Evolutionary conservation across 2,797 vertebrate genomes (phyloP).

Genomic region (Sebastes jordani): DNA sequence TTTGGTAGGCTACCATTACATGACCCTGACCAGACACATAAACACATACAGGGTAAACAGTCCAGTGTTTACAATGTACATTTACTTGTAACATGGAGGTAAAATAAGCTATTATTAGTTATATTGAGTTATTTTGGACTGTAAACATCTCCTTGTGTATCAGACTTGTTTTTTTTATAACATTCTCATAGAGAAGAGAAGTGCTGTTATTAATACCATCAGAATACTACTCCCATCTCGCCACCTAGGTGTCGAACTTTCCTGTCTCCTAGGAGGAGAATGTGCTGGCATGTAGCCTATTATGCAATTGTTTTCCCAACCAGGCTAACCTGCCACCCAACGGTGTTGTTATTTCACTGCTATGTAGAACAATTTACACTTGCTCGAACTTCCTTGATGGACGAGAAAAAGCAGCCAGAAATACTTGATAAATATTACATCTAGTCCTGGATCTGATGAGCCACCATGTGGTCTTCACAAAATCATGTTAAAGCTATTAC

Average conservation of each 20-base stretch:
- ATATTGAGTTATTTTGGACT: not conserved
- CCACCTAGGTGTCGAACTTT: conserved; percentile 39
- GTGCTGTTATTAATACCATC: not conserved
- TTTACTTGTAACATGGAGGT: not conserved
- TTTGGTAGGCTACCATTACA: conserved; percentile 35
- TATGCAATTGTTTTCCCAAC: not conserved
- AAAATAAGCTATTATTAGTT: not conserved
- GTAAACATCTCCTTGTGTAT: not conserved
- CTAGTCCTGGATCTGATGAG: not conserved
- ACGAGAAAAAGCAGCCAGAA: not conserved
- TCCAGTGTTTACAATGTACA: not conserved
- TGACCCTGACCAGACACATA: conserved; percentile 24
- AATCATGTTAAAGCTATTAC: not conserved
- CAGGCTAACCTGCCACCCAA: not conserved
- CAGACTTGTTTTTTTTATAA: not conserved
- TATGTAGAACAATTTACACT: not conserved
- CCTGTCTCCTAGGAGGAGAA: conserved; percentile 41
- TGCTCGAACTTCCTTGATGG: not conserved
- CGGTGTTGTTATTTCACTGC: not conserved
- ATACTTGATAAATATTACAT: not conserved
- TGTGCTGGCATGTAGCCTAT: not conserved
- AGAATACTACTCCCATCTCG: conserved; percentile 1
- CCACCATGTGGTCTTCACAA: not conserved
- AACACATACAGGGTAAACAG: conserved; percentile 28
- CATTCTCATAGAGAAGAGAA: not conserved